A percentile compares a stretch with the other conserved stretches of the same genome.
phyloP scores from a whole-genome alignment of 35 echinoderm and acorn worm species.

The Strongylocentrotus purpuratus region DNA sequence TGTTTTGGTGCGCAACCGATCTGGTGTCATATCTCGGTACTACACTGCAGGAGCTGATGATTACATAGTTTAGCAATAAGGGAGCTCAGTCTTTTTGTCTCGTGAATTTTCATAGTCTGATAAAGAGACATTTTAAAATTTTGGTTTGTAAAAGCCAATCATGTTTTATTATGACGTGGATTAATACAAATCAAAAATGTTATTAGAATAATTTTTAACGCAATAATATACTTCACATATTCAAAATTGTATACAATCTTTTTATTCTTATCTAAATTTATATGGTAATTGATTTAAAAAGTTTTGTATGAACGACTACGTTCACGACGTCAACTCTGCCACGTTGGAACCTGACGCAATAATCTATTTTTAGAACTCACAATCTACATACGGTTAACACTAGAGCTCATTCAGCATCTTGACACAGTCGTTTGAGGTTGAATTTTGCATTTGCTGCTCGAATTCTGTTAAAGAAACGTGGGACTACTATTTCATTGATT shows the following conservation, averaged over 20 bases:
- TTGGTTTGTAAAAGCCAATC: not conserved
- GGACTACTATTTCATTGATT: constrained; percentile 9
- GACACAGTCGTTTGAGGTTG: not conserved
- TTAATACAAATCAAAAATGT: too few species aligned
- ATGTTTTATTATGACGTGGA: too few species aligned
- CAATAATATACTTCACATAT: too few species aligned
- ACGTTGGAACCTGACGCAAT: constrained; percentile 55
- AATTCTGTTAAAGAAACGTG: not conserved
- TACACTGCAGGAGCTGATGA: not conserved
- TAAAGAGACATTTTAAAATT: not conserved
- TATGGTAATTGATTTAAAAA: not conserved
- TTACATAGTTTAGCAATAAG: not conserved
- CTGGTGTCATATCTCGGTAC: not conserved
- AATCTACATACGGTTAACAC: not conserved
- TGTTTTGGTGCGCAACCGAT: not conserved
- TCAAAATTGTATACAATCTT: not conserved
- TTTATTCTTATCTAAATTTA: not conserved
- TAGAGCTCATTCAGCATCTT: not conserved
- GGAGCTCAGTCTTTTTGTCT: not conserved
- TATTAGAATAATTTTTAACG: too few species aligned
- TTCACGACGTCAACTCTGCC: constrained; percentile 35
- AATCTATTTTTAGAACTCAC: constrained; percentile 17
- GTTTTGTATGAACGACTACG: not conserved
- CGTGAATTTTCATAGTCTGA: not conserved
- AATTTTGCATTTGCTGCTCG: not conserved